Conservation (phyloP, 2,797 vertebrate genomes). For the Phylloscopus collybita region DNA sequence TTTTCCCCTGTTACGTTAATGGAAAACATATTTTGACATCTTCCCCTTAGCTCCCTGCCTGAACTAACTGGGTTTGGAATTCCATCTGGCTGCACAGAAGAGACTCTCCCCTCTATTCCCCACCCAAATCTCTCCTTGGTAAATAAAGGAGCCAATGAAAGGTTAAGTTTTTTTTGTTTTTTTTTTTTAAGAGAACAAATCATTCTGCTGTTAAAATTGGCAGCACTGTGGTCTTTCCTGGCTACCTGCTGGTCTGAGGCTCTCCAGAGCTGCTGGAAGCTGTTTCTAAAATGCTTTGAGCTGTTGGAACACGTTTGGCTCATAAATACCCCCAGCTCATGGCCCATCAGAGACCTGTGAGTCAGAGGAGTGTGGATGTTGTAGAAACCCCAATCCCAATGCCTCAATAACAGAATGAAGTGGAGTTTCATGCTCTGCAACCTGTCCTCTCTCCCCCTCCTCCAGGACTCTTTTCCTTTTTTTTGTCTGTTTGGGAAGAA, state of each 20-base stretch:
- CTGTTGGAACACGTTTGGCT: not conserved
- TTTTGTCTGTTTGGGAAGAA: not conserved
- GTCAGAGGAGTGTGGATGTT: not conserved
- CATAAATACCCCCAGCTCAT: not conserved
- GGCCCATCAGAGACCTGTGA: not conserved
- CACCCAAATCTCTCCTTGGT: not conserved
- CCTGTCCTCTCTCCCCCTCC: not conserved
- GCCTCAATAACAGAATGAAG: not conserved
- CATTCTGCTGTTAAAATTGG: not conserved
- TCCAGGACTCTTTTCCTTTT: not conserved
- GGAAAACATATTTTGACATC: constrained; percentile 32
- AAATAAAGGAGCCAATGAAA: not conserved
- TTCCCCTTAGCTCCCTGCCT: constrained; percentile 4
- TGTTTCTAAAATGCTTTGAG: not conserved
- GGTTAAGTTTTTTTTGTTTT: not conserved
- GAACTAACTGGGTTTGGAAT: constrained; percentile 1
- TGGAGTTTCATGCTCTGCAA: not conserved
- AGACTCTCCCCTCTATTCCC: not conserved
- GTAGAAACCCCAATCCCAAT: not conserved
- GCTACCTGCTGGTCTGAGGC: not conserved
- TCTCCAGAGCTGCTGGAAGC: not conserved
- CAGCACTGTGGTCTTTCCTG: not conserved
- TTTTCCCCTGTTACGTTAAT: not conserved
- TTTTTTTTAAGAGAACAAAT: not conserved
- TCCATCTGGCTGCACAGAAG: not conserved